These are phyloP conservation scores for Limnothrissa miodon DNA, from an alignment of 2,113 vertebrate species.

Conservation along the genomic window DNA sequence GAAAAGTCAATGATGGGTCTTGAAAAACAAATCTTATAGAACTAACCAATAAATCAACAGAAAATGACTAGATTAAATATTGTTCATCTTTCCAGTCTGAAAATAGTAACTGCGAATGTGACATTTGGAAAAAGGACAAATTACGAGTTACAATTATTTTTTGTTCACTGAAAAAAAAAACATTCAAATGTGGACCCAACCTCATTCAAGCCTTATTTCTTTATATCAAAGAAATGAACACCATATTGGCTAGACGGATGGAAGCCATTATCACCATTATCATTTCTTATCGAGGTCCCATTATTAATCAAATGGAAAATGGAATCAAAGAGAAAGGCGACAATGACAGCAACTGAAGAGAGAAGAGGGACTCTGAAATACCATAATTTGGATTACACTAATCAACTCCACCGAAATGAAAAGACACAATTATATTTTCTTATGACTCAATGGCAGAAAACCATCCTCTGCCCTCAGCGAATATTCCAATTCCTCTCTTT, in stretches of 20 bases:
- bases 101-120: neutral
- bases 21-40: too few species aligned
- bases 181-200: neutral
- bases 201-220: neutral
- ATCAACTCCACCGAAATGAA: conserved; percentile 30
- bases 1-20: too few species aligned
- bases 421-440: conserved; percentile 22
- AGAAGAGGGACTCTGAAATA: conserved; percentile 31
- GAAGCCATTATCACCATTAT: conserved; percentile 26
- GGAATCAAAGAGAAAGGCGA: neutral
- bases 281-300: conserved; percentile 11
- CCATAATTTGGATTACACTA: conserved; percentile 36
- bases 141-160: neutral
- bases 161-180: neutral
- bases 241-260: neutral
- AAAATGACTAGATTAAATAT: neutral
- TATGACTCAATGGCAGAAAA: conserved; percentile 17
- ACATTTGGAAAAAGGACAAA: neutral
- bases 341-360: conserved; percentile 25
- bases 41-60: too few species aligned
- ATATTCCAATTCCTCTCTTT: conserved; percentile 10
- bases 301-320: conserved; percentile 21
- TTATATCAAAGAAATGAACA: neutral
- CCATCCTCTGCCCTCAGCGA: conserved; percentile 33
- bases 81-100: too few species aligned